Evolutionary conservation across 2,888 invertebrate genomes (phyloP).

Genomic region (Epinotia nisella): DNA sequence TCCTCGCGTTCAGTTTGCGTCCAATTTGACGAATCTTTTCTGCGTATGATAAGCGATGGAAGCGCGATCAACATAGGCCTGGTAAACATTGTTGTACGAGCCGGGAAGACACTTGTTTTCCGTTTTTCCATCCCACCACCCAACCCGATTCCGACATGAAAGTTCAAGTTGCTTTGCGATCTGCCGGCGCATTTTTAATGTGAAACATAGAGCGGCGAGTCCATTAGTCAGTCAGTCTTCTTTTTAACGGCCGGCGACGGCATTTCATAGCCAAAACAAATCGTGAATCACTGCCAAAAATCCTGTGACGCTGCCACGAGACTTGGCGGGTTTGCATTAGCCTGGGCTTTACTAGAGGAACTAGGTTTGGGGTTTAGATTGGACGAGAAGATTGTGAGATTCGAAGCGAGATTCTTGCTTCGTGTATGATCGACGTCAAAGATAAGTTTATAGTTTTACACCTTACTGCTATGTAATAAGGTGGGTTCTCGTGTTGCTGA

Average conservation of each 20-base stretch:
- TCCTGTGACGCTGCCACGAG: slow-evolving; percentile 50
- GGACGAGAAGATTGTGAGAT: slow-evolving; percentile 9
- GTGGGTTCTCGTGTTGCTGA: too few relatives aligned
- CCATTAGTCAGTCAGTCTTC: slow-evolving; percentile 71
- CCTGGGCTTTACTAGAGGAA: slow-evolving; percentile 30
- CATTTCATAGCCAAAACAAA: slow-evolving; percentile 81
- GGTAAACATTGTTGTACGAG: too few relatives aligned
- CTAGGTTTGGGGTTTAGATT: neutral
- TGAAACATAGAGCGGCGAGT: slow-evolving; percentile 59
- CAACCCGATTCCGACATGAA: slow-evolving; percentile 10
- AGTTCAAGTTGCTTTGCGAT: slow-evolving; percentile 40
- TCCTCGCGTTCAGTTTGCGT: too few relatives aligned
- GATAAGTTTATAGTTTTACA: neutral
- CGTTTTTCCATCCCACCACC: neutral
- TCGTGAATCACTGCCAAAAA: slow-evolving; percentile 82
- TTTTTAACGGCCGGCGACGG: slow-evolving; percentile 53
- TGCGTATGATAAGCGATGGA: too few relatives aligned
- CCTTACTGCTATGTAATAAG: too few relatives aligned
- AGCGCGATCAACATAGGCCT: too few relatives aligned
- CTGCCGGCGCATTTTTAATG: slow-evolving; percentile 57
- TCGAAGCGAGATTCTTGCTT: neutral
- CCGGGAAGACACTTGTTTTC: neutral
- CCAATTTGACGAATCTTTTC: too few relatives aligned
- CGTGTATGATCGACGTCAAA: too few relatives aligned
- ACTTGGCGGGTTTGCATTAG: slow-evolving; percentile 46